Evolutionary conservation across 2,888 invertebrate species (phyloP).

Genomic region (Chrysomela aeneicollis): DNA sequence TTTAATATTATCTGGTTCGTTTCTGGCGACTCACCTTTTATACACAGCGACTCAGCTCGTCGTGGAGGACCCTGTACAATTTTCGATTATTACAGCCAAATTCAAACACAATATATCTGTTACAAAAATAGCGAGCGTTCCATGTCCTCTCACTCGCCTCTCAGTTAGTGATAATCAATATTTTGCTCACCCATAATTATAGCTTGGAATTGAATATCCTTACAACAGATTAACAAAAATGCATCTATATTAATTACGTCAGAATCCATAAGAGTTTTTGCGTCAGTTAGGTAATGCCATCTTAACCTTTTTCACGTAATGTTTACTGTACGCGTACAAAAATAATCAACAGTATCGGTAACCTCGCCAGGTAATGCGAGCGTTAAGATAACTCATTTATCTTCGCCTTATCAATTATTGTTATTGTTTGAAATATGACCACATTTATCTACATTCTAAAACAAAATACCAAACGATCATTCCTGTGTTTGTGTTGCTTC

Average conservation of each 20-base stretch:
- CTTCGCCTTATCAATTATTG: slow-evolving; percentile 16
- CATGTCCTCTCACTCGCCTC: too few species aligned
- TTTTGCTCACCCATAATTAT: background rate
- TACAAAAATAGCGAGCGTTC: too few species aligned
- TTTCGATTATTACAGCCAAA: too few species aligned
- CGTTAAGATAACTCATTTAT: slow-evolving; percentile 17
- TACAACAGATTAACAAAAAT: background rate
- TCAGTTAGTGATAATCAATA: background rate
- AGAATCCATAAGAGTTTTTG: background rate
- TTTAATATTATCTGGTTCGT: too few species aligned
- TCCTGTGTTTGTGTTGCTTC: background rate
- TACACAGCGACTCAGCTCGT: too few species aligned
- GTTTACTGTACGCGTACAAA: background rate
- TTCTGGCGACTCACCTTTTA: too few species aligned
- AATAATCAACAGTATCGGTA: background rate
- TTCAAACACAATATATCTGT: too few species aligned
- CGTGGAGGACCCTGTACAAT: too few species aligned
- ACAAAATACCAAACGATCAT: slow-evolving; percentile 8
- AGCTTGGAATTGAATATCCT: background rate
- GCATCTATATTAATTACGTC: background rate
- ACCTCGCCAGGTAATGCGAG: slow-evolving; percentile 1
- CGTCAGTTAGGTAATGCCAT: slow-evolving; percentile 15
- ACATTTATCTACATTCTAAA: background rate
- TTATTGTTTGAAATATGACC: background rate
- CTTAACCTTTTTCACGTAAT: slow-evolving; percentile 10